Base-by-base conservation (phyloP, 1,140 invertebrate species). In the Lanistes nyassanus region DNA sequence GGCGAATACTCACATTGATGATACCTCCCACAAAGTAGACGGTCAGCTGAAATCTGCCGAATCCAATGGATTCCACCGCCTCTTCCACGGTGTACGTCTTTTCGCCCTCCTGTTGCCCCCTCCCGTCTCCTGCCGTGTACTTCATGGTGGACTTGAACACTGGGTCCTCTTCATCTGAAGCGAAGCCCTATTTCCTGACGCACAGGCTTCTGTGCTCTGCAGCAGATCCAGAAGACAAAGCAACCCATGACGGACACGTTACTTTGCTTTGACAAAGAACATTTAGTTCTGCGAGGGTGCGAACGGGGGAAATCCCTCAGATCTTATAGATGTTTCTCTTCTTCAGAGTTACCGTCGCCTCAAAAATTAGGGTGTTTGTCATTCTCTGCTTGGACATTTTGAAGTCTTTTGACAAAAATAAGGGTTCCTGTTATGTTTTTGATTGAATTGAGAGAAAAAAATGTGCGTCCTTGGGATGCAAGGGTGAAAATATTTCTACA, bases 41-140 rank as follows among this genome's bases (percentile, higher is more conserved):
- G 42, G 96, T 95, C 0, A 98, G 93, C 93, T 98, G 97, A 89
- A 98, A 98, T 90, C 94, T 95, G 31, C 97, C 97, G 91, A 98
- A 98, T 7, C 97, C 97, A 70, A 98, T 91, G 3, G 94, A 92
- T 91, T 98, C 97, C 9, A 98, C 95, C 64, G 97, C 97, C 88
- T 97, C 95, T 81, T 96, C 95, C 2, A 97, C 95, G 39, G 97
- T 98, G 87, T 94, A 97, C 23, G 77, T 79, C 29, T 76, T 51
- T n/a, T 53, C 66, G 13, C 53, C 60, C 51, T 58, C 34, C 55
- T 58, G 31, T 16, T 36, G 19, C 37, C 26, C 19, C 7, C 37
- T n/a, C 6, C 9, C 51, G 31, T 13, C 34, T 36, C 23, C 69
- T 13, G 34, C 51, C 31, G 53, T 58, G 55, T 56, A 71, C 53